Evolutionary conservation across 2,888 invertebrate genomes (phyloP).

Genomic region (Orthosia gothica): DNA sequence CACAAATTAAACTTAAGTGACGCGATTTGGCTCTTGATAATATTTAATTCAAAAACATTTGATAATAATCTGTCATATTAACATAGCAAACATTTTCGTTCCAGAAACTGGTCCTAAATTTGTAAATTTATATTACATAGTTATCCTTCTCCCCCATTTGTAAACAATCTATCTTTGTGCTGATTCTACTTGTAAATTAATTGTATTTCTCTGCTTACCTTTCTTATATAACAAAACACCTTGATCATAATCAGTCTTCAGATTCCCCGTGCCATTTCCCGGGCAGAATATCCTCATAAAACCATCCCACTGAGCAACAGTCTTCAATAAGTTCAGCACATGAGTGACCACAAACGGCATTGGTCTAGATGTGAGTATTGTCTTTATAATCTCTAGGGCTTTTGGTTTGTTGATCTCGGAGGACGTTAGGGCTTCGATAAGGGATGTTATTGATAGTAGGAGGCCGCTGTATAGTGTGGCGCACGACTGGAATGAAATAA

Average conservation of each 20-base stretch:
- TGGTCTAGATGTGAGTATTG: conserved; percentile 77
- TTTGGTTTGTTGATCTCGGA: conserved; percentile 41
- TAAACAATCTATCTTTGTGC: too few species aligned
- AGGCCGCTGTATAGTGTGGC: conserved; percentile 82
- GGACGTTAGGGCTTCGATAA: conserved; percentile 59
- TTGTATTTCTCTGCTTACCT: conserved; percentile 72
- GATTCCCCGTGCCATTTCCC: conserved; percentile 73
- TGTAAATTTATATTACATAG: too few species aligned
- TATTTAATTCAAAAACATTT: too few species aligned
- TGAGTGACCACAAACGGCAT: conserved; percentile 76
- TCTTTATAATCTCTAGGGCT: conserved; percentile 72
- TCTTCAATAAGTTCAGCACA: conserved; percentile 70
- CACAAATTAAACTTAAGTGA: too few species aligned
- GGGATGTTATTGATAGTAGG: conserved; percentile 71
- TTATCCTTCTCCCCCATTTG: too few species aligned
- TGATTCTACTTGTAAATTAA: background rate
- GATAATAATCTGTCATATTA: too few species aligned
- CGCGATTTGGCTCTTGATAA: too few species aligned
- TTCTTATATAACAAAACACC: conserved; percentile 85
- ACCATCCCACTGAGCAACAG: conserved; percentile 61
- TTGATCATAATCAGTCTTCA: conserved; percentile 86
- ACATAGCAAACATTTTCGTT: too few species aligned
- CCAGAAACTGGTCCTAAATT: too few species aligned
- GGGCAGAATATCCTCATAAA: conserved; percentile 75
- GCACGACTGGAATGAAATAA: conserved; percentile 79